Base-by-base conservation (phyloP, 2,888 invertebrate species). In the Orthonychiurus folsomi region DNA sequence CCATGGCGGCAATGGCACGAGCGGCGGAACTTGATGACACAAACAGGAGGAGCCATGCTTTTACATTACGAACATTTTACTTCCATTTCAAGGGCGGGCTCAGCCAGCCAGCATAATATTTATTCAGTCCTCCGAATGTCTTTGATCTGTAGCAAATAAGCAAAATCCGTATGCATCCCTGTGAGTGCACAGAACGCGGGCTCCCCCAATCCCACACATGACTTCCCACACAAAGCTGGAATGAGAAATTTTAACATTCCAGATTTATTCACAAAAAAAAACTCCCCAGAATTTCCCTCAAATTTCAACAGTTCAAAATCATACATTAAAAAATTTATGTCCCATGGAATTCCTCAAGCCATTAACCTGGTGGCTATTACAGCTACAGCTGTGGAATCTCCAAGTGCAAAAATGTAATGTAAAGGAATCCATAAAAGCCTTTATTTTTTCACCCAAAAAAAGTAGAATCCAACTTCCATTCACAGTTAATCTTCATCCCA, bases 101-200 rank as follows among this genome's bases (percentile, higher is more conserved):
- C n/a, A n/a, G n/a, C n/a, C n/a, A n/a, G n/a, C n/a, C n/a, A n/a
- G n/a, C 37, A 37, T 37, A 37, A 37, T 37, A 37, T 37, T 37
- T 37, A 37, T 37, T 37, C 37, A 37, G 37, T 37, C 9, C n/a
- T n/a, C 37, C 37, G 15, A 37, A 37, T 37, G 37, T 37, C 37
- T 37, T 37, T 37, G 37, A 37, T 37, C 37, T 37, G 37, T 37
- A 37, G 37, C 37, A 37, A 37, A 37, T 37, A 37, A n/a, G n/a
- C n/a, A n/a, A n/a, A n/a, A n/a, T n/a, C 37, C 37, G 15, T 9
- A 37, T 37, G 37, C 37, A n/a, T 9, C 37, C 5, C 37, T 37
- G 15, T 15, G 15, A 5, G 37, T 37, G 15, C 37, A 37, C 37
- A 37, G 37, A 9, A 37, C 37, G 15, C 5, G 15, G 37, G 9